phyloP scores from a whole-genome alignment of 2,888 invertebrate species.

The Torymus aiolomorphi region DNA sequence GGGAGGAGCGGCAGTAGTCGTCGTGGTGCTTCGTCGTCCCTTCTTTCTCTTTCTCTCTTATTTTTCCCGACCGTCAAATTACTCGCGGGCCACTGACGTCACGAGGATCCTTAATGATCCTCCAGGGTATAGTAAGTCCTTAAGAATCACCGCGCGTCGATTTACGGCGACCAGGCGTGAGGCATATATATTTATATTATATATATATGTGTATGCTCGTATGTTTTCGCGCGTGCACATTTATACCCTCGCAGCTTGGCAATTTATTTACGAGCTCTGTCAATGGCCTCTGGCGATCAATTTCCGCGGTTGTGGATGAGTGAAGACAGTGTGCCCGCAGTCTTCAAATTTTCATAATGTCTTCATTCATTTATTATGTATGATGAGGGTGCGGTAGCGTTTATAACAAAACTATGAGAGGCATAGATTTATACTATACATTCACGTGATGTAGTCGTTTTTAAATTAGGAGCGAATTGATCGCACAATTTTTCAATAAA shows the following conservation, averaged over 20 bases:
- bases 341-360: constrained; percentile 24
- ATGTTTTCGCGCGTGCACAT: too few species aligned
- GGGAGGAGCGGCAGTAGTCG: too few species aligned
- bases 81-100: constrained; percentile 43
- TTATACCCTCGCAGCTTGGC: background rate
- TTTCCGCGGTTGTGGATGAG: constrained; percentile 15
- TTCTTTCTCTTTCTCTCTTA: constrained; percentile 21
- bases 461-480: too few species aligned
- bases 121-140: constrained; percentile 32
- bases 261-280: constrained; percentile 41
- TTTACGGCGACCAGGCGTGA: constrained; percentile 9
- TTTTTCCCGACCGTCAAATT: constrained; percentile 32
- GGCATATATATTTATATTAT: background rate
- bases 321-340: background rate
- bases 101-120: constrained; percentile 34
- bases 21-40: too few species aligned
- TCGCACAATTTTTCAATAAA: background rate
- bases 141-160: constrained; percentile 19
- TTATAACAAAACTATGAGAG: too few species aligned
- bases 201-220: background rate
- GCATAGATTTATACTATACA: too few species aligned
- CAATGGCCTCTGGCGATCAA: constrained; percentile 25
- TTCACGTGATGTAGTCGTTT: too few species aligned
- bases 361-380: constrained; percentile 20
- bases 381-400: too few species aligned